Percentiles rank a stretch among this genome's conserved stretches.
phyloP scores from a whole-genome alignment of 2,113 vertebrate genomes.

The Tringa solitaria region DNA sequence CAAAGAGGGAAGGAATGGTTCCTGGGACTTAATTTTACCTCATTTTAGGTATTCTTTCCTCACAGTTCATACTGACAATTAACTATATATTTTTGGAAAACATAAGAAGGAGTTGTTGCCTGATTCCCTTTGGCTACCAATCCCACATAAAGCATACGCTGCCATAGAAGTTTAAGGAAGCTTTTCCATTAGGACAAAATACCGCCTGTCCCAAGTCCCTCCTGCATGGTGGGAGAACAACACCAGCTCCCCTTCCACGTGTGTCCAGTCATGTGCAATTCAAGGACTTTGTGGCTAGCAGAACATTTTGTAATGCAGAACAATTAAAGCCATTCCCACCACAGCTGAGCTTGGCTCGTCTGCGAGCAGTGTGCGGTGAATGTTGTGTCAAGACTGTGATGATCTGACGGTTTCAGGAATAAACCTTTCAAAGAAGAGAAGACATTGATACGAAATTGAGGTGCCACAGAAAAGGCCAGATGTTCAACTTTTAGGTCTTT shows the following conservation, averaged over 20 bases:
- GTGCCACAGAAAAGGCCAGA: slow-evolving; percentile 63
- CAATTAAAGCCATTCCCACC: not conserved
- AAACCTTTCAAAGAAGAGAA: slow-evolving; percentile 31
- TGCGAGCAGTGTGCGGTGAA: not conserved
- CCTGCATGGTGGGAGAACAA: not conserved
- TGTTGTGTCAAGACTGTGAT: slow-evolving; percentile 29
- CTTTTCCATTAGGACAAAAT: not conserved
- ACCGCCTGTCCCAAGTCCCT: not conserved
- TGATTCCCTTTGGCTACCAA: not conserved
- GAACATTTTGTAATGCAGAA: not conserved
- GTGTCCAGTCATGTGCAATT: not conserved
- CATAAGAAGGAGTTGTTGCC: not conserved
- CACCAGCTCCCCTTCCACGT: not conserved
- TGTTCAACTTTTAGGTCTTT: slow-evolving; percentile 65
- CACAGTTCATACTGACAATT: not conserved
- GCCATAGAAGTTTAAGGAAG: not conserved
- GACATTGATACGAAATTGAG: slow-evolving; percentile 41
- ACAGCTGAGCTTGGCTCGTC: not conserved
- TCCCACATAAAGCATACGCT: not conserved
- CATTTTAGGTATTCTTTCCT: not conserved
- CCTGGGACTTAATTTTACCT: not conserved
- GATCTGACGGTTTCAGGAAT: slow-evolving; percentile 26
- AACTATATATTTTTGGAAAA: not conserved
- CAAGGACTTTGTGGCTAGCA: not conserved
- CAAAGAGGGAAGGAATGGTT: not conserved